phyloP scores from a whole-genome alignment of 2,888 invertebrate species.

The Caenorhabditis afra region DNA sequence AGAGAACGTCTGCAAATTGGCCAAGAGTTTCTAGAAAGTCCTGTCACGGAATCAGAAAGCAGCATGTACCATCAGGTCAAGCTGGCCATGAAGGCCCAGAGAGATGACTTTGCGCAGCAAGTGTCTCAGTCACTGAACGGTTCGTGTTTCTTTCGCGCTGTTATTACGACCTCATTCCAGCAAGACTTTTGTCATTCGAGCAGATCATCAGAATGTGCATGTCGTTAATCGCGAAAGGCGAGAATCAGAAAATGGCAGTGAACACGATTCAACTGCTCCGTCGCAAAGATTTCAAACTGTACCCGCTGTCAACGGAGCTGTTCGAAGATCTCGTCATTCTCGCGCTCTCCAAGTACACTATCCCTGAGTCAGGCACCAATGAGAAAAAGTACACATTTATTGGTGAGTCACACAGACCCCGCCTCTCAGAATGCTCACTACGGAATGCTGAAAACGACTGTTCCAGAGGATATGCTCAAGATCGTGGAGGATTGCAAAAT shows the following conservation, averaged over 20 bases:
- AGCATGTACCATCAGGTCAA: conserved; percentile 36
- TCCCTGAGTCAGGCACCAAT: conserved; percentile 8
- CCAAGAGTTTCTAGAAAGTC: not conserved
- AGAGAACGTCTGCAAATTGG: conserved; percentile 23
- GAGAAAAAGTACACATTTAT: conserved; percentile 32
- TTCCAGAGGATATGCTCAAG: conserved; percentile 9
- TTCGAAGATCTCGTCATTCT: conserved; percentile 36
- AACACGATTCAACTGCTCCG: conserved; percentile 3
- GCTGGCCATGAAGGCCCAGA: not conserved
- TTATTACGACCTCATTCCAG: too few species aligned
- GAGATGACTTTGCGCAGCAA: not conserved
- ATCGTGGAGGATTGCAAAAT: not conserved
- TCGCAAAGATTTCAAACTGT: not conserved
- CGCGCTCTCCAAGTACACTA: conserved; percentile 34
- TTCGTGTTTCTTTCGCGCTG: conserved; percentile 4
- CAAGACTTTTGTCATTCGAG: too few species aligned
- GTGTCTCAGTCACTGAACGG: not conserved
- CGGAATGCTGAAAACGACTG: not conserved
- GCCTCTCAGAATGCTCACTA: not conserved
- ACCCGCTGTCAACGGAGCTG: conserved; percentile 15
- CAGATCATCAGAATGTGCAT: conserved; percentile 21
- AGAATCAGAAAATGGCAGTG: conserved; percentile 14
- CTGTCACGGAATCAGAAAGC: conserved; percentile 13
- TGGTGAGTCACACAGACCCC: not conserved
- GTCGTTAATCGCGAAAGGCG: conserved; percentile 5